Evolutionary conservation across 2,888 invertebrate species (phyloP).

Genomic region (Stegana nigrithorax): DNA sequence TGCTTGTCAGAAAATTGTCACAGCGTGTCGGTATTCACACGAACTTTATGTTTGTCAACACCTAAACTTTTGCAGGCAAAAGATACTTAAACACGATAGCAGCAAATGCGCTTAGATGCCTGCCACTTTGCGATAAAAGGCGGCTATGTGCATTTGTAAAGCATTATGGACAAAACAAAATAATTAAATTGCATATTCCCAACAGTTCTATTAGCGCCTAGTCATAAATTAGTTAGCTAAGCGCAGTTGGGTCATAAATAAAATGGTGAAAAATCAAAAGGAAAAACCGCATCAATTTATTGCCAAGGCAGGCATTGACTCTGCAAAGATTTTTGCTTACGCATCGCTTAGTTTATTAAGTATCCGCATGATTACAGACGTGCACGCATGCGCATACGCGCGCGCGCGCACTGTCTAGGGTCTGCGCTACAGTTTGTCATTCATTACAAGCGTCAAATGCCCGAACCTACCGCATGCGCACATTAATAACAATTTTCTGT

Average conservation of each 20-base stretch:
- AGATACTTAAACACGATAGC: no score
- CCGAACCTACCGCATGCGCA: slow-evolving; percentile 61
- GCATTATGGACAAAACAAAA: neutral
- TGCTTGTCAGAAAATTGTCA: slow-evolving; percentile 52
- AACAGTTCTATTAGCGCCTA: neutral
- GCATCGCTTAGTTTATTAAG: slow-evolving; percentile 16
- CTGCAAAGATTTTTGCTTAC: slow-evolving; percentile 14
- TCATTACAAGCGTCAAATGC: slow-evolving; percentile 27
- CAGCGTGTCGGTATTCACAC: slow-evolving; percentile 64
- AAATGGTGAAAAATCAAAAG: slow-evolving; percentile 1
- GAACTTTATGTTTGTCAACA: slow-evolving; percentile 63
- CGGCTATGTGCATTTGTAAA: neutral
- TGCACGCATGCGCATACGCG: neutral
- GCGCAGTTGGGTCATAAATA: neutral
- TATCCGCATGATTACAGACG: no score
- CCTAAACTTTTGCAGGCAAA: no score
- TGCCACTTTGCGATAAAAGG: no score
- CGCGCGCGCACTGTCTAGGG: neutral
- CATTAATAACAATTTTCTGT: slow-evolving; percentile 57
- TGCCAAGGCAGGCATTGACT: no score
- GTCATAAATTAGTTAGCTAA: neutral
- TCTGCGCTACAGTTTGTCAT: slow-evolving; percentile 20
- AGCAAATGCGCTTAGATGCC: no score
- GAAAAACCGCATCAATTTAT: slow-evolving; percentile 12
- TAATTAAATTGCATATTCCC: neutral